phyloP scores from a whole-genome alignment of 64 coral and sea anemone species.

The Astreopora myriophthalma region DNA sequence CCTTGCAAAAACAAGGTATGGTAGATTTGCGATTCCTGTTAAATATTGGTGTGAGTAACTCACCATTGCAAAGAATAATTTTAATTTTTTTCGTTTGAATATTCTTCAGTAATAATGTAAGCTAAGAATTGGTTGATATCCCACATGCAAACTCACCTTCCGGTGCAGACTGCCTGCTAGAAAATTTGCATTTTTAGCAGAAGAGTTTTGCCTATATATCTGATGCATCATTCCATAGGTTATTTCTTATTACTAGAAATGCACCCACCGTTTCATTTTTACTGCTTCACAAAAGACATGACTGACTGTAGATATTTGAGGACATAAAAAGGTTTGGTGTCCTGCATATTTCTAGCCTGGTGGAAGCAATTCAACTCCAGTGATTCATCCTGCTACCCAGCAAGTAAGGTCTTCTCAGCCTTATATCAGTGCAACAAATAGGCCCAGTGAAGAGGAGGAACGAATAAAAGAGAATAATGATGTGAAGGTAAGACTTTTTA shows the following conservation, averaged over 20 bases:
- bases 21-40: not conserved
- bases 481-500: not conserved
- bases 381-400: not conserved
- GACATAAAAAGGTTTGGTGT: not conserved
- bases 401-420: not conserved
- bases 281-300: not conserved
- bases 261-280: not conserved
- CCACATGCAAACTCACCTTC: not conserved
- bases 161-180: not conserved
- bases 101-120: not conserved
- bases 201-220: not conserved
- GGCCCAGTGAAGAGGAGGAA: conserved; percentile 7
- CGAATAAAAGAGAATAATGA: not conserved
- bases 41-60: not conserved
- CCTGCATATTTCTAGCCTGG: not conserved
- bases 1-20: not conserved
- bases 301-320: not conserved
- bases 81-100: not conserved
- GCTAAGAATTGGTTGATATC: not conserved
- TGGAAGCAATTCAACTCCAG: not conserved
- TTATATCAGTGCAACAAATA: not conserved
- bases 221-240: not conserved
- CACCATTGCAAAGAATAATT: not conserved
- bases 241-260: not conserved
- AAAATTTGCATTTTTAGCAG: not conserved